Evolutionary conservation across 2,888 invertebrate species (phyloP).

Genomic region (Standfussiana lucernea): DNA sequence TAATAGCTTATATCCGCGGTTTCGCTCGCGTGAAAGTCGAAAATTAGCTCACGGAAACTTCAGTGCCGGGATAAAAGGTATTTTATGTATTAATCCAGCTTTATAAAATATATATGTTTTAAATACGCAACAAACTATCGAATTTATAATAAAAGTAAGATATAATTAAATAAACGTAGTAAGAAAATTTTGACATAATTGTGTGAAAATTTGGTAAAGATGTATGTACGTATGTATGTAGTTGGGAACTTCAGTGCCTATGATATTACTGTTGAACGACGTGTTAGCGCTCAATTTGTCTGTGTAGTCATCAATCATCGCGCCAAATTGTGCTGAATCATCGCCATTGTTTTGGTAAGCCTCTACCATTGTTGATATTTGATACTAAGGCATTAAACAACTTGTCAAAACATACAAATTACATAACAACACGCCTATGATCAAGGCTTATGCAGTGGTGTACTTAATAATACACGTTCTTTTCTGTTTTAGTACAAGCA

Average conservation of each 20-base stretch:
- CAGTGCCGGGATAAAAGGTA: not conserved
- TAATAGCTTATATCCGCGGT: not conserved
- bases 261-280: conserved; percentile 7
- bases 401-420: not conserved
- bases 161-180: not conserved
- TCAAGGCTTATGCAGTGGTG: not conserved
- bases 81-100: not conserved
- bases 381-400: conserved; percentile 18
- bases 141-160: not conserved
- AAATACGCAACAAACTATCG: not conserved
- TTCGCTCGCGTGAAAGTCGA: not conserved
- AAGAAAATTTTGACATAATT: not conserved
- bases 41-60: not conserved
- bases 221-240: too few species aligned
- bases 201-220: not conserved
- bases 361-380: conserved; percentile 28
- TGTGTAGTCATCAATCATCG: conserved; percentile 37
- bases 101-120: too few species aligned
- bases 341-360: conserved; percentile 31
- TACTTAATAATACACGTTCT: not conserved
- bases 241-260: not conserved
- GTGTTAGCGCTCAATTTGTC: conserved; percentile 49
- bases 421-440: not conserved
- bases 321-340: conserved; percentile 44
- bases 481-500: not conserved